Evolutionary conservation across 2,888 invertebrate genomes (phyloP), one percentile per base, ranked within the genome.

Genomic region (Latrodectus hesperus): DNA sequence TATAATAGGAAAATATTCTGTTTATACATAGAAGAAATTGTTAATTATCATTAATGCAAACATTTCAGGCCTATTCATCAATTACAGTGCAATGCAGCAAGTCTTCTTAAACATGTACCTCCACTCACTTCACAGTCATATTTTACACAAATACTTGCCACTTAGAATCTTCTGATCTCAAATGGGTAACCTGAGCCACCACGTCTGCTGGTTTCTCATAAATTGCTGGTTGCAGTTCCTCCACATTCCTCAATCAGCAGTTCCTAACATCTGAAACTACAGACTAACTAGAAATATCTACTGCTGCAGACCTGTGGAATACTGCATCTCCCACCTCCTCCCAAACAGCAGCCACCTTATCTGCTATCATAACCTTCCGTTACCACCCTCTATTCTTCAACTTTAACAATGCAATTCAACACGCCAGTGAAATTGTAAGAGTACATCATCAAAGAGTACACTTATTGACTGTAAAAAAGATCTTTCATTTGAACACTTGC

Each of bases 51-150:
- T 72, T 79, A 85, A 85, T 86, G 53, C 65, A 67, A 81, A 81
- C 80, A 80, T 86, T 86, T 86, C 86, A 86, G 86, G 86, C 70
- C 14, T 64, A 65, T 70, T 55, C 80, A 55, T 71, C 86, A 49
- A 68, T 76, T 74, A 79, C 85, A 74, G 52, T 70, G 55, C 80
- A 65, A 53, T 68, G 73, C 73, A 65, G 68, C 79, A 79, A 85
- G 64, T 38, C 64, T 53, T 68, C 72, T 73, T 79, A n/a, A 75
- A 70, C 55, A 38, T 76, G 65, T 71, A 60, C 51, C 51, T 60
- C 85, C 52, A 22, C 75, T 22, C 75, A 51, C 70, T 71, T 51
- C 79, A 60, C 11, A 55, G 52, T 70, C 12, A 70, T 68, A 71
- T 52, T 53, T 73, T 78, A 68, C 55, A 52, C 52, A 78, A 84